Percentiles rank a stretch among this genome's conserved stretches.
Conservation (phyloP, 2,797 vertebrate species). For the Trachurus trachurus region DNA sequence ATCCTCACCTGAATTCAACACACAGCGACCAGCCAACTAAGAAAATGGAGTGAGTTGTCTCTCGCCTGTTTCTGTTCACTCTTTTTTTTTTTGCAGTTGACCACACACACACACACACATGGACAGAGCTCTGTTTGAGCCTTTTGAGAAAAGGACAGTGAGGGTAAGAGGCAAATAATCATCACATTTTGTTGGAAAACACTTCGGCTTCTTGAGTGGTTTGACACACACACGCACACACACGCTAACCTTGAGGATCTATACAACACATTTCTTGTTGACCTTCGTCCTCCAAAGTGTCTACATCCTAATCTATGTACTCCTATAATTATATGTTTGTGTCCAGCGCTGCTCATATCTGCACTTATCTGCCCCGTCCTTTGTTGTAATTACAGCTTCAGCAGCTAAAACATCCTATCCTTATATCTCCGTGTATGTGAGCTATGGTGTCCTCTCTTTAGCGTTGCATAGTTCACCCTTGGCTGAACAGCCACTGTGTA, state of each 20-base stretch:
- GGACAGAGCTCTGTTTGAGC: not conserved
- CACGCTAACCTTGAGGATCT: constrained; percentile 56
- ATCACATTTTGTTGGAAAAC: constrained; percentile 29
- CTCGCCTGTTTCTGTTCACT: constrained; percentile 49
- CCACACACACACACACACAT: constrained; percentile 19
- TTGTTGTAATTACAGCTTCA: constrained; percentile 63
- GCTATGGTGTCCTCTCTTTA: constrained; percentile 45
- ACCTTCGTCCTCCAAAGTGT: constrained; percentile 48
- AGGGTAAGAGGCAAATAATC: constrained; percentile 35
- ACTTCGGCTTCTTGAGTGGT: constrained; percentile 34
- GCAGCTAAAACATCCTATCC: constrained; percentile 43
- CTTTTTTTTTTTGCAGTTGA: constrained; percentile 14
- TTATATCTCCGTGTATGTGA: constrained; percentile 39
- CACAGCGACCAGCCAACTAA: constrained; percentile 59
- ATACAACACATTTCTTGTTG: constrained; percentile 40
- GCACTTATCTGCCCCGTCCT: constrained; percentile 42
- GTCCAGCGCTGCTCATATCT: constrained; percentile 47
- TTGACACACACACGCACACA: constrained; percentile 11
- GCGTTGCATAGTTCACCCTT: constrained; percentile 53
- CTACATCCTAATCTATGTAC: constrained; percentile 43
- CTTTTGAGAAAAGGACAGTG: constrained; percentile 29
- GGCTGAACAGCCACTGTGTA: constrained; percentile 59
- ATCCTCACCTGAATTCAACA: constrained; percentile 61
- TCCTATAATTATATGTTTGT: constrained; percentile 62
- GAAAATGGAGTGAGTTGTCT: constrained; percentile 62